A percentile compares a stretch with the other conserved stretches of the same genome.
phyloP scores from a whole-genome alignment of 2,797 vertebrate species.

The Amniataba percoides region DNA sequence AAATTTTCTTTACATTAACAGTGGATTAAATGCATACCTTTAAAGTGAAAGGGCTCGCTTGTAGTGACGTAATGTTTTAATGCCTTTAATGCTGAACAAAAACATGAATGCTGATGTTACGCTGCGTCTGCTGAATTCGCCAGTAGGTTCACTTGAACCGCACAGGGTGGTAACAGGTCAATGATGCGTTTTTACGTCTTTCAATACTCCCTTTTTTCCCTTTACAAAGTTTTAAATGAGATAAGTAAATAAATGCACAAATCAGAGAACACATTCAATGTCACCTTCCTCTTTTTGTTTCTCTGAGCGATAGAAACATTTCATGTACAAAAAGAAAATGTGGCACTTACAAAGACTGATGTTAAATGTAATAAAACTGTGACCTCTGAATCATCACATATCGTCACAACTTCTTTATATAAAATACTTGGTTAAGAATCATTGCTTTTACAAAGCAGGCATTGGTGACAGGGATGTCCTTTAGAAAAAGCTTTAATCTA shows the following conservation, averaged over 20 bases:
- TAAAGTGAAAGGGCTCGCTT: neutral
- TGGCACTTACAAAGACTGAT: neutral
- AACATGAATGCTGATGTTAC: conserved; percentile 22
- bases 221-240: neutral
- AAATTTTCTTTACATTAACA: neutral
- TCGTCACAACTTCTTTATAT: neutral
- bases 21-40: neutral
- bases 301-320: neutral
- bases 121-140: conserved; percentile 24
- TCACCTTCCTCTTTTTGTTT: neutral
- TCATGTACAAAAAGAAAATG: neutral
- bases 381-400: neutral
- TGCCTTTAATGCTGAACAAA: conserved; percentile 24
- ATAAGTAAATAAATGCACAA: neutral
- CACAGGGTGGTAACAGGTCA: conserved; percentile 29
- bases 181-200: neutral
- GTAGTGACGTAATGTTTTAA: neutral
- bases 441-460: conserved; percentile 12
- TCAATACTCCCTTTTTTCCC: neutral
- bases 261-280: neutral
- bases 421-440: conserved; percentile 20
- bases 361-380: conserved; percentile 36
- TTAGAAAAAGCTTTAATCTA: conserved; percentile 44
- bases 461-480: conserved; percentile 16
- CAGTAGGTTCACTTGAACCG: too few species aligned